Base-by-base conservation (phyloP, 2,797 vertebrate species). In the Sebastes hubbsi region DNA sequence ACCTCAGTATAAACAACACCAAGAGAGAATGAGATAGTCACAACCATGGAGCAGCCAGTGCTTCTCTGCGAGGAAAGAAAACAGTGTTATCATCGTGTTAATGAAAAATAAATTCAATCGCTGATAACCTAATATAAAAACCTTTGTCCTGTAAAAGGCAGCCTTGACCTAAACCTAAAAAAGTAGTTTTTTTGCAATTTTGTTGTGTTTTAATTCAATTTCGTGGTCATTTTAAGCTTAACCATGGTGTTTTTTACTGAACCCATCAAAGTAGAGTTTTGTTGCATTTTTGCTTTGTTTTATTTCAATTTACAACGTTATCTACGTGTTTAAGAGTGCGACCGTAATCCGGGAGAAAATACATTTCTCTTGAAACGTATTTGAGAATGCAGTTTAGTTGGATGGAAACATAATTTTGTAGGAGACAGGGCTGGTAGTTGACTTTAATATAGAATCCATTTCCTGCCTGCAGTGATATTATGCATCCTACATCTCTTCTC, bases 1-100 rank as follows among this genome's bases (percentile, higher is more conserved):
- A 80, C 75, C 87, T 89, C 85, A 75, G 77, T 88, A 82, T 89
- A 90, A 92, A 92, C 88, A 90, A 87, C 77, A 73, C 64, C 24
- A 32, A 65, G 73, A 86, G 72, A 83, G 56, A 84, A 88, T 71
- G 70, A 83, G 61, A 54, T 36, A 69, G 83, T 74, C 72, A 12
- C 62, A 77, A 85, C 66, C 67, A 20, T 8, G 58, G 52, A 66
- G 61, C 81, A 80, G 60, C 14, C 68, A 16, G 11, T 52, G 60
- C 80, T 78, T 71, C 52, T 63, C 56, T 56, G 32, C 6, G 10
- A 66, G 38, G 38, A 61, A 81, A 73, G 29, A 80, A 72, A 87
- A 78, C 58, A 14, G 29, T 71, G 18, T 85, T 61, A 84, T 83
- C 59, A 30, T 56, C 12, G 14, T 63, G 30, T 62, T 74, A 58